These are phyloP conservation scores for Homarus americanus DNA, from an alignment of 1,140 invertebrate species.

Conservation along the genomic window DNA sequence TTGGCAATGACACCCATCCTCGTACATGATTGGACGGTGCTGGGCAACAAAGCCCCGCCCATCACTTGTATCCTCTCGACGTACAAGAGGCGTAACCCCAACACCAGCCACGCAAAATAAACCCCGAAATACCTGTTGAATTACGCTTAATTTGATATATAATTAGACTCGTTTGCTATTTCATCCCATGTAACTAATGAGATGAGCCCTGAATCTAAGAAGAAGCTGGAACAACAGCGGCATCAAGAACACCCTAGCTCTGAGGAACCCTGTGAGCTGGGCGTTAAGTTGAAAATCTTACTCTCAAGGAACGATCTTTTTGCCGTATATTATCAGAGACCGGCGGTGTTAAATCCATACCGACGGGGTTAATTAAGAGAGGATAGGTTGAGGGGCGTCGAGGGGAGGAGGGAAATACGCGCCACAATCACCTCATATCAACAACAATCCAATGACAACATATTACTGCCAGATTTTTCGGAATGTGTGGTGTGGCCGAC, in stretches of 20 bases:
- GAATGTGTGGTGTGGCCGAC: too few relatives aligned
- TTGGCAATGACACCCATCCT: neutral
- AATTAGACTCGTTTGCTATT: slow-evolving; percentile 60
- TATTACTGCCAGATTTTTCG: too few relatives aligned
- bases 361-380: slow-evolving; percentile 52
- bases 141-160: slow-evolving; percentile 55
- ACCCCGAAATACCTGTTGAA: slow-evolving; percentile 17
- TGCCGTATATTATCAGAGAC: slow-evolving; percentile 35
- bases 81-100: slow-evolving; percentile 37
- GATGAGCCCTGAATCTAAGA: slow-evolving; percentile 30
- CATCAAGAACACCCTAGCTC: neutral
- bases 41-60: slow-evolving; percentile 47
- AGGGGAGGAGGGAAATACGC: too few relatives aligned
- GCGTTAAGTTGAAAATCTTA: neutral
- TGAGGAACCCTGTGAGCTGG: neutral
- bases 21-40: slow-evolving; percentile 50
- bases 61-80: neutral
- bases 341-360: slow-evolving; percentile 50
- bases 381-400: neutral
- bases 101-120: slow-evolving; percentile 1
- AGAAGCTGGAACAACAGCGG: slow-evolving; percentile 4
- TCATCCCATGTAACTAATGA: slow-evolving; percentile 57
- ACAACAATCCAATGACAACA: too few relatives aligned
- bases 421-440: too few relatives aligned
- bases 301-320: slow-evolving; percentile 10